Conservation (phyloP, 2,888 invertebrate species). For the Girardia tigrina region DNA sequence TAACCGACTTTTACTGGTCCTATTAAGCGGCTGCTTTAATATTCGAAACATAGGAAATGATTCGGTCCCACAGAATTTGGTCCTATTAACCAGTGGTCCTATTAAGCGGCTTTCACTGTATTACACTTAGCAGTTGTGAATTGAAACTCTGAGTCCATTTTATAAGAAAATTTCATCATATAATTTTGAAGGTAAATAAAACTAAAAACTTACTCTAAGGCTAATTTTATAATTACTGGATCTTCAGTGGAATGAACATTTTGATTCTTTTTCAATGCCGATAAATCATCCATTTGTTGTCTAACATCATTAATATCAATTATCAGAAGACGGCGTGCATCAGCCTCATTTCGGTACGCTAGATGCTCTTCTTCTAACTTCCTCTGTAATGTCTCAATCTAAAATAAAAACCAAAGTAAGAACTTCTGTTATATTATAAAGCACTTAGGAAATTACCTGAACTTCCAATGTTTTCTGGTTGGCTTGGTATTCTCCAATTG, state of each 20-base stretch:
- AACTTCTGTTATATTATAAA: background rate
- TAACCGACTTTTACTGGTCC: too few relatives aligned
- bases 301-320: slow-evolving; percentile 48
- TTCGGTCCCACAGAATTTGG: too few relatives aligned
- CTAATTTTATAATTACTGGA: slow-evolving; percentile 46
- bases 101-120: too few relatives aligned
- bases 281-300: slow-evolving; percentile 47
- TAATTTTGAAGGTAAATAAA: background rate
- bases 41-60: too few relatives aligned
- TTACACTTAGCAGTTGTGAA: too few relatives aligned
- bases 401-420: background rate
- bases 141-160: too few relatives aligned
- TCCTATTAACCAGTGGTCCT: too few relatives aligned
- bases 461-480: slow-evolving; percentile 38
- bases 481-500: slow-evolving; percentile 40
- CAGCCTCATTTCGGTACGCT: slow-evolving; percentile 43
- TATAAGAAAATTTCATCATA: too few relatives aligned
- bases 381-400: background rate
- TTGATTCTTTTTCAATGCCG: slow-evolving; percentile 41
- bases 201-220: slow-evolving; percentile 42
- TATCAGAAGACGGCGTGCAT: slow-evolving; percentile 46
- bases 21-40: too few relatives aligned
- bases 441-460: background rate
- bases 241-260: slow-evolving; percentile 40
- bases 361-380: slow-evolving; percentile 40